Evolutionary conservation across 1,140 invertebrate genomes (phyloP).

Genomic region (Ceratina australensis): DNA sequence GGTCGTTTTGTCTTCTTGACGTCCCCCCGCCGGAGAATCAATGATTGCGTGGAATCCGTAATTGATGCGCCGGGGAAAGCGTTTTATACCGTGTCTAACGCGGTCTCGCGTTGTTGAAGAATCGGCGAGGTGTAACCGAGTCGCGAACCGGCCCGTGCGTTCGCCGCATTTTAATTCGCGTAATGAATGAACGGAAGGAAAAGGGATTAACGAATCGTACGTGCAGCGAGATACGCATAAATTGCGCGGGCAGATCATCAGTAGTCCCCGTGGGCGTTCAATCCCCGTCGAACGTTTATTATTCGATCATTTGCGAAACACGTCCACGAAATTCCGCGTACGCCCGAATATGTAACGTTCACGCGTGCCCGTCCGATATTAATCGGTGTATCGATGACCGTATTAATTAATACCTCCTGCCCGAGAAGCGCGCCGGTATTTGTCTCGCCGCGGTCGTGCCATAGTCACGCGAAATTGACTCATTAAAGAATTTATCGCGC

Average conservation of each 20-base stretch:
- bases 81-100: background rate
- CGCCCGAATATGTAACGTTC: background rate
- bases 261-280: background rate
- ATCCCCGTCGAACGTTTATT: constrained; percentile 29
- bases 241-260: background rate
- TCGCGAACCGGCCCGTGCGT: too few species aligned
- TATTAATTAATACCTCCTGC: constrained; percentile 38
- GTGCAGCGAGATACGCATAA: background rate
- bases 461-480: constrained; percentile 46
- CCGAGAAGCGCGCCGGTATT: constrained; percentile 26
- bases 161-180: background rate
- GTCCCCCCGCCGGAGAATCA: background rate
- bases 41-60: constrained; percentile 9
- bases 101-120: background rate
- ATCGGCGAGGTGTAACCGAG: background rate
- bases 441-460: constrained; percentile 8
- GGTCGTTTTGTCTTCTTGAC: background rate
- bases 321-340: background rate
- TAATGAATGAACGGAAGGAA: background rate
- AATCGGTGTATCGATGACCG: constrained; percentile 32
- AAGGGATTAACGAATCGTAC: background rate
- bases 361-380: constrained; percentile 12
- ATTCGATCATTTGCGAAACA: constrained; percentile 15
- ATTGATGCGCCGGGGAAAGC: constrained; percentile 10
- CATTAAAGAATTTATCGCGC: constrained; percentile 50